phyloP scores from a whole-genome alignment of 2,113 vertebrate species.

The Setophaga coronata region DNA sequence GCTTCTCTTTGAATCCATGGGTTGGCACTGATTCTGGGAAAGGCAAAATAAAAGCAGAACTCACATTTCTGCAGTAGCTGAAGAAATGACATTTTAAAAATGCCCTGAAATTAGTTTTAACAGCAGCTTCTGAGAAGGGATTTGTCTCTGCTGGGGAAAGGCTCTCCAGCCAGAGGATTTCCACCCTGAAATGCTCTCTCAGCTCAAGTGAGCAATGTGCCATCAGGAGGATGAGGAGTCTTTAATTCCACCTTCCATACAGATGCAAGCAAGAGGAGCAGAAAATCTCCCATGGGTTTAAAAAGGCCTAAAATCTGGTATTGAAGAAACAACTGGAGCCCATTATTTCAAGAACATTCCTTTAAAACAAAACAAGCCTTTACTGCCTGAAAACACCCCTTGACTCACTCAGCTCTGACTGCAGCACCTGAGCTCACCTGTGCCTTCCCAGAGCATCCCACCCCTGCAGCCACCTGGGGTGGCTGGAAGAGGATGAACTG shows the following conservation, averaged over 20 bases:
- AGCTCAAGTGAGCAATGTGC: neutral
- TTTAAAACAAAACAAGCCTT: neutral
- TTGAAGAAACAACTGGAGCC: neutral
- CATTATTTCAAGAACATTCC: neutral
- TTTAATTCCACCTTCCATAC: neutral
- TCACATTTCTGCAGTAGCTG: neutral
- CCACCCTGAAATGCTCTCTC: neutral
- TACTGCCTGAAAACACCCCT: neutral
- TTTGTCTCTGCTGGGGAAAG: neutral
- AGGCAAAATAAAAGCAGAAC: neutral
- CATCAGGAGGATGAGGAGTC: rapidly evolving
- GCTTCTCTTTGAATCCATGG: neutral
- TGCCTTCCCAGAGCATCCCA: neutral
- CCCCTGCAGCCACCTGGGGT: rapidly evolving
- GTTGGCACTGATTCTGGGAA: neutral
- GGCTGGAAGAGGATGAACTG: neutral
- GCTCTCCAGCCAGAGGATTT: neutral
- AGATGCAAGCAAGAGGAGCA: neutral
- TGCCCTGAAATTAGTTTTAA: neutral
- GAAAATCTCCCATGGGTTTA: neutral
- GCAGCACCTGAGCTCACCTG: neutral
- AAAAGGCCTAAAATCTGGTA: neutral
- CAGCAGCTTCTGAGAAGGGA: neutral
- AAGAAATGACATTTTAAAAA: neutral
- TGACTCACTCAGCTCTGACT: rapidly evolving